Conservation (phyloP, 2,797 vertebrate species). For the Eutrigla gurnardus region DNA sequence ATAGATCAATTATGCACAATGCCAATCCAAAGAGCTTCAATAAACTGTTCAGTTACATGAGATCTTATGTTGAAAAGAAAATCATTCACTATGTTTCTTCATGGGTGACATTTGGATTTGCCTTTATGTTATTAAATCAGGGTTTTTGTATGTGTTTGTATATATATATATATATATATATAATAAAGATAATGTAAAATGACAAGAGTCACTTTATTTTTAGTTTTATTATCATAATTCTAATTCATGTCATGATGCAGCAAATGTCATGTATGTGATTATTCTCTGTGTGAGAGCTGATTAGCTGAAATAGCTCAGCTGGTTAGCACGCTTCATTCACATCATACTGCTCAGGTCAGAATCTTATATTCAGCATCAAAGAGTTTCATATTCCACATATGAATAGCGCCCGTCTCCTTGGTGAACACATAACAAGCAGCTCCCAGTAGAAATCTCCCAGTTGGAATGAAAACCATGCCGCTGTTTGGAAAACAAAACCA, state of each 20-base stretch:
- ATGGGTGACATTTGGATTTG: background rate
- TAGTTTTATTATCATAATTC: background rate
- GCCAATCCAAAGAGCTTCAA: slow-evolving; percentile 2
- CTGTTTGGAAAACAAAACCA: slow-evolving; percentile 6
- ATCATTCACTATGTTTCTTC: background rate
- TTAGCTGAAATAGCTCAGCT: background rate
- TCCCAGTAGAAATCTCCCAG: background rate
- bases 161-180: too few relatives aligned
- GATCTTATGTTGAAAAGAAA: background rate
- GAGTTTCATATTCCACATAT: background rate
- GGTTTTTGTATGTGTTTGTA: too few relatives aligned
- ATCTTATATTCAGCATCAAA: background rate
- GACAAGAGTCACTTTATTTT: background rate
- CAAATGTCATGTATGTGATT: background rate
- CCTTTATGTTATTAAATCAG: too few relatives aligned
- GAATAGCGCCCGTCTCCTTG: background rate
- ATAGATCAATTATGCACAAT: slow-evolving; percentile 8
- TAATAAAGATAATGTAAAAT: background rate
- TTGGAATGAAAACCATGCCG: slow-evolving; percentile 7
- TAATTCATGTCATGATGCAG: background rate
- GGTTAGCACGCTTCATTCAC: background rate
- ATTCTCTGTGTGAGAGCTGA: background rate
- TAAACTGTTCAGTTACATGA: background rate
- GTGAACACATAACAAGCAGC: background rate
- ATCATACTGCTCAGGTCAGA: background rate